Percentiles rank a stretch among this genome's conserved stretches.
phyloP scores from a whole-genome alignment of 2,113 vertebrate genomes.

The Chloropsis cyanopogon region DNA sequence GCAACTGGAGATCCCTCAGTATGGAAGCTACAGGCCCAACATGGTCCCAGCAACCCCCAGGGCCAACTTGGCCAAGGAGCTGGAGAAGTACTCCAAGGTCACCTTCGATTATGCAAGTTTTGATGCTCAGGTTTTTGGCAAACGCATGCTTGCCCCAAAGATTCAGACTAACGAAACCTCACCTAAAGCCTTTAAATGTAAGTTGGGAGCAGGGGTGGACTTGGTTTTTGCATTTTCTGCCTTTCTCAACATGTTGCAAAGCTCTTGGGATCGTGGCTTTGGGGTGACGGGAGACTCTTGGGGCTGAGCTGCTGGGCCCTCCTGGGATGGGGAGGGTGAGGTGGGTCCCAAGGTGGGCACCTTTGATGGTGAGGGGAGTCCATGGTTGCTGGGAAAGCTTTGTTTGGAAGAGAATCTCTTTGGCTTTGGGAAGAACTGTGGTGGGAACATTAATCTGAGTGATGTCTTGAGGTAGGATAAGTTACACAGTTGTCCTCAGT shows the following conservation, averaged over 20 bases:
- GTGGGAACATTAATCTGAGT: neutral
- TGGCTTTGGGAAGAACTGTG: neutral
- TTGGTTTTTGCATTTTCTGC: neutral
- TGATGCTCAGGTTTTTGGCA: slow-evolving; percentile 99
- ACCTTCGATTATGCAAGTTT: slow-evolving; percentile 99
- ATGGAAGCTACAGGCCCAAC: slow-evolving; percentile 89
- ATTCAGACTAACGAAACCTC: slow-evolving; percentile 96
- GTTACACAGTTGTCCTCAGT: slow-evolving; percentile 38
- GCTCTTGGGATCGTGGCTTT: neutral
- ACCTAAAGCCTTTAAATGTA: slow-evolving; percentile 99
- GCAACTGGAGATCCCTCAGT: slow-evolving; percentile 94
- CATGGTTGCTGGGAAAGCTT: neutral
- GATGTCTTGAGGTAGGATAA: neutral
- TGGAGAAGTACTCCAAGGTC: slow-evolving; percentile 99
- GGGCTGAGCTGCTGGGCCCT: neutral
- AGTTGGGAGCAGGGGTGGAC: slow-evolving; percentile 62
- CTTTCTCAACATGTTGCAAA: neutral
- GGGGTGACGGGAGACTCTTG: neutral
- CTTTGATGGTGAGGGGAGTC: neutral
- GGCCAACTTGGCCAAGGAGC: slow-evolving; percentile 96
- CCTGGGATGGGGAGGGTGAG: neutral
- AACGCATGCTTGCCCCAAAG: slow-evolving; percentile 98
- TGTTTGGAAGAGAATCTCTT: neutral
- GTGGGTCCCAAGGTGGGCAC: neutral
- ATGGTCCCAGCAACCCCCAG: slow-evolving; percentile 88